These are phyloP conservation scores for Gobionotothen gibberifrons DNA, from an alignment of 2,797 vertebrate genomes.

Conservation along the genomic window DNA sequence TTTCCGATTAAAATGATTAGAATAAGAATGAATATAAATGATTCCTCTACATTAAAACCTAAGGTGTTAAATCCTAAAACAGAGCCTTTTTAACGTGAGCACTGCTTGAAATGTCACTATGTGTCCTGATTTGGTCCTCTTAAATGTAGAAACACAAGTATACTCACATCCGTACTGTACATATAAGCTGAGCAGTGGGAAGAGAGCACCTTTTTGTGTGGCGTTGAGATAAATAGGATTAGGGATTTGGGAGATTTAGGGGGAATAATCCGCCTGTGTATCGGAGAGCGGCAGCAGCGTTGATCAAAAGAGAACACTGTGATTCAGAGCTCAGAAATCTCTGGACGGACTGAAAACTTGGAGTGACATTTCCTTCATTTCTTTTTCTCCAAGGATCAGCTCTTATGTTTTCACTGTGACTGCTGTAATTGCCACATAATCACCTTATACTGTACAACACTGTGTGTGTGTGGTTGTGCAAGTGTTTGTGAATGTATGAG, in stretches of 20 bases:
- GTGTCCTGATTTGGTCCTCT: slow-evolving; percentile 38
- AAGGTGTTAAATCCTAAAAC: slow-evolving; percentile 19
- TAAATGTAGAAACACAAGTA: slow-evolving; percentile 46
- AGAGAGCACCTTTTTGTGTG: slow-evolving; percentile 79
- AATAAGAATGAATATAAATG: neutral
- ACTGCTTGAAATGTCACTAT: slow-evolving; percentile 22
- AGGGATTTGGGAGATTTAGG: slow-evolving; percentile 83
- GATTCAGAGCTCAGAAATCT: slow-evolving; percentile 75
- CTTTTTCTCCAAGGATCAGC: slow-evolving; percentile 66
- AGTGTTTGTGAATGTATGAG: slow-evolving; percentile 22
- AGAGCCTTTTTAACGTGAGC: slow-evolving; percentile 19
- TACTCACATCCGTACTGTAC: slow-evolving; percentile 61
- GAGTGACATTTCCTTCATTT: slow-evolving; percentile 64
- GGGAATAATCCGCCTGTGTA: slow-evolving; percentile 80
- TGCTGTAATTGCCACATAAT: slow-evolving; percentile 80
- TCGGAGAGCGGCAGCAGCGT: slow-evolving; percentile 73
- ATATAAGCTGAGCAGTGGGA: slow-evolving; percentile 72
- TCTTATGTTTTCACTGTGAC: slow-evolving; percentile 63
- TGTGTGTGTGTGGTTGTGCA: slow-evolving; percentile 6
- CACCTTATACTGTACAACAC: slow-evolving; percentile 65
- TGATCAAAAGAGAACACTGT: slow-evolving; percentile 76
- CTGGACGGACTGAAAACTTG: slow-evolving; percentile 58
- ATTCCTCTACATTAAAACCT: slow-evolving; percentile 1
- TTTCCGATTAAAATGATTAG: neutral
- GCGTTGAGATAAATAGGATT: slow-evolving; percentile 83